Evolutionary conservation across 2,113 vertebrate genomes (phyloP).

Genomic region (Pseudonaja textilis): DNA sequence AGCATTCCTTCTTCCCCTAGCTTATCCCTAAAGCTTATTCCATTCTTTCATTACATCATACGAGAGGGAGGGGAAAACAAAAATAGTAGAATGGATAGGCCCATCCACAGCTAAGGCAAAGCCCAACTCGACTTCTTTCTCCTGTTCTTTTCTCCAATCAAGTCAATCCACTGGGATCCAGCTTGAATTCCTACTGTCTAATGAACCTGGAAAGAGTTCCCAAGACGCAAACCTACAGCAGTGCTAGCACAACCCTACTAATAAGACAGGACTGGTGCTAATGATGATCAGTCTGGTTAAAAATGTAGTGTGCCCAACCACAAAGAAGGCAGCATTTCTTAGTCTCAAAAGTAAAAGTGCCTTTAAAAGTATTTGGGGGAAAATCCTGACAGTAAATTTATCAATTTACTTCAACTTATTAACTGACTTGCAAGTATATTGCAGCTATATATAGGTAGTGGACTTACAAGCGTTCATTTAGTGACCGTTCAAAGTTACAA

Average conservation of each 20-base stretch:
- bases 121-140: not conserved
- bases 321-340: not conserved
- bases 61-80: not conserved
- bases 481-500: not conserved
- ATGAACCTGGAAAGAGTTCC: not conserved
- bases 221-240: not conserved
- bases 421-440: not conserved
- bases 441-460: too few species aligned
- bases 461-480: too few species aligned
- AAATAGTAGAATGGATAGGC: not conserved
- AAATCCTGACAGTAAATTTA: not conserved
- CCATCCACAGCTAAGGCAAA: not conserved
- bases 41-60: slow-evolving; percentile 2
- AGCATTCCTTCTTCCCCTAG: not conserved
- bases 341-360: not conserved
- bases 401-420: not conserved
- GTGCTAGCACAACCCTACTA: not conserved
- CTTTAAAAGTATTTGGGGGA: not conserved
- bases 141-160: not conserved
- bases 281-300: not conserved
- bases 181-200: not conserved
- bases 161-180: not conserved
- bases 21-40: not conserved
- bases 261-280: not conserved
- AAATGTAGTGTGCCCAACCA: not conserved